Base-by-base conservation (phyloP, 2,113 vertebrate species). In the Barnardius zonarius region DNA sequence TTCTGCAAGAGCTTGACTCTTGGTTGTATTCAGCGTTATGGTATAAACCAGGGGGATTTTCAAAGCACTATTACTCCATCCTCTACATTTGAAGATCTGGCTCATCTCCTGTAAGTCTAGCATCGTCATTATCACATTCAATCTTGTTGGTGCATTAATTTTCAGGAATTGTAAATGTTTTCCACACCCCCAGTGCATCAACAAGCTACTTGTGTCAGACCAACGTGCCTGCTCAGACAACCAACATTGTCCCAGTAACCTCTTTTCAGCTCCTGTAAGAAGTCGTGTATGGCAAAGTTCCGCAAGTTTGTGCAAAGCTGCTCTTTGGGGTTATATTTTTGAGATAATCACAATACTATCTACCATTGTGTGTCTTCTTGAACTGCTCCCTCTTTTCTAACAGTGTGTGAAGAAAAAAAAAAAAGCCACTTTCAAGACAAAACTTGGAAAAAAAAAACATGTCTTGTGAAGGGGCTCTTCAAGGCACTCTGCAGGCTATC, bases 161-260 rank as follows among this genome's bases (percentile, higher is more conserved):
- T 37, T 64, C 0, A 2, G 17, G 15, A 85, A 68, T 35, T 41
- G 12, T 41, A 64, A 49, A 28, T 64, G 82, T n/a, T 15, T 83
- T 63, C 39, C 43, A 52, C 12, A 13, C 2, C 1, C 5, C 8
- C 12, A 37, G 10, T 24, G 5, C 11, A 69, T 17, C 8, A 52
- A 44, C 15, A 54, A 9, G 37, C 49, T 83, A 18, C 43, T 48
- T 57, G 17, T 57, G 33, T 18, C 8, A 27, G 28, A 78, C 11
- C 24, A 54, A 23, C 35, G 31, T 23, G 43, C 33, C 8, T 20
- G 17, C 30, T n/a, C 44, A 28, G 19, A 7, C 52, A 51, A 24
- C 7, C 3, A 4, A 28, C 2, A 1, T 16, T 1, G 1, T 23
- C 22, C 35, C n/a, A 9, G 12, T 2, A n/a, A 18, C 6, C 3